A percentile compares a stretch with the other conserved stretches of the same genome.
Conservation (phyloP, 2,113 vertebrate species). For the Alces alces region DNA sequence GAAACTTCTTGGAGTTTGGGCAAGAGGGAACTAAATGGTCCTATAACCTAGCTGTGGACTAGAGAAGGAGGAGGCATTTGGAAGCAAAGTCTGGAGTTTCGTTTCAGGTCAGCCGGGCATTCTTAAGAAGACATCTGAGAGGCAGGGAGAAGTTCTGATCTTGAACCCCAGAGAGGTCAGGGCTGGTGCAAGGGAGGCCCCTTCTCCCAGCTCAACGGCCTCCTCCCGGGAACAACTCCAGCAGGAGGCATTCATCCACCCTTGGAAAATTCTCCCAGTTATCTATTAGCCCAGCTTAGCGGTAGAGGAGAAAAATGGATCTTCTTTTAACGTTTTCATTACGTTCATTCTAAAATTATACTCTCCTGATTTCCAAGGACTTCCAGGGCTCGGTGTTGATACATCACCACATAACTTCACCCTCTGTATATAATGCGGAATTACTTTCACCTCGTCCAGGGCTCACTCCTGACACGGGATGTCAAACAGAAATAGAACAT, state of each 20-base stretch:
- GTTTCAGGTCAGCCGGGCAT: neutral
- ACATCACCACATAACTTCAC: constrained; percentile 53
- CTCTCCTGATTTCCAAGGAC: constrained; percentile 59
- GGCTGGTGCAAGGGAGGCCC: neutral
- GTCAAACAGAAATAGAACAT: constrained; percentile 74
- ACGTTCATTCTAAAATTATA: constrained; percentile 70
- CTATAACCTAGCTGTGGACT: neutral
- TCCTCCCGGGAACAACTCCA: neutral
- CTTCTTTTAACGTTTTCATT: constrained; percentile 51
- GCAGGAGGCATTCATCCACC: neutral
- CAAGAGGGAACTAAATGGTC: too few relatives aligned
- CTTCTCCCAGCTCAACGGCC: neutral
- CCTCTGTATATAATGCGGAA: constrained; percentile 65
- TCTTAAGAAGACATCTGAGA: neutral
- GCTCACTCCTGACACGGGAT: constrained; percentile 49
- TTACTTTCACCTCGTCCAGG: constrained; percentile 44
- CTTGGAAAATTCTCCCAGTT: constrained; percentile 36
- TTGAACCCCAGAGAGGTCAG: neutral
- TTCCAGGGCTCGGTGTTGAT: constrained; percentile 59
- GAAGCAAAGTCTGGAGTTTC: neutral
- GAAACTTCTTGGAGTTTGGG: neutral
- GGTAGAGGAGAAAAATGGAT: constrained; percentile 53
- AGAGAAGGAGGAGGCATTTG: neutral
- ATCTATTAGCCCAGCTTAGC: constrained; percentile 42
- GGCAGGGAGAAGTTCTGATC: neutral